Conservation (phyloP, 2,113 vertebrate genomes). For the Malurus alboscapulatus region DNA sequence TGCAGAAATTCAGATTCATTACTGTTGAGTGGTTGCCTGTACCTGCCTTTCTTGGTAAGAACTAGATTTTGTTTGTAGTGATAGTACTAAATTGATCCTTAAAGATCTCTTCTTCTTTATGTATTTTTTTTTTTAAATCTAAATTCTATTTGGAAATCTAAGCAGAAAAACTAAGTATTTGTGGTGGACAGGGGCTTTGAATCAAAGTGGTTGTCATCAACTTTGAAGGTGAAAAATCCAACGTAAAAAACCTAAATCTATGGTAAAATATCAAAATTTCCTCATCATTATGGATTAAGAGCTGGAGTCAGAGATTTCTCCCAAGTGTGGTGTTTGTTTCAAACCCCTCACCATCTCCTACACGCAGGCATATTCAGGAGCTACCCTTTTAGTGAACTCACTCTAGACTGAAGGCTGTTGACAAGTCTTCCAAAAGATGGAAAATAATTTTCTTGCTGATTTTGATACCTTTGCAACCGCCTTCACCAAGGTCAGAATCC, state of each 20-base stretch:
- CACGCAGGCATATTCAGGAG: background rate
- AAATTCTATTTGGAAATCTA: background rate
- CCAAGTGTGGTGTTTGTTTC: background rate
- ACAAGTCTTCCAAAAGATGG: background rate
- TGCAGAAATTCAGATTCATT: background rate
- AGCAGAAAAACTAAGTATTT: background rate
- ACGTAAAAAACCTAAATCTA: background rate
- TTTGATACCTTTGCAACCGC: background rate
- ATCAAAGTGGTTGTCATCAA: background rate
- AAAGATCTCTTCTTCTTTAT: background rate
- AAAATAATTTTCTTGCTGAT: background rate
- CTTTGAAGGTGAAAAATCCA: background rate
- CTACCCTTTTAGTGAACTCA: background rate
- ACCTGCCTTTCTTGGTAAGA: background rate
- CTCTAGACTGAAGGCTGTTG: background rate
- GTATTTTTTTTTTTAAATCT: background rate
- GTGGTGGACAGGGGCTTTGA: background rate
- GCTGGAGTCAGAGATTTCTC: background rate
- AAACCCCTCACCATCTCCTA: background rate
- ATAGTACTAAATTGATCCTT: background rate
- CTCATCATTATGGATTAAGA: background rate
- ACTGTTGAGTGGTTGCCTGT: background rate
- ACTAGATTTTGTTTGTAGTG: background rate
- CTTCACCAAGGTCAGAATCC: background rate
- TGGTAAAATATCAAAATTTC: background rate